phyloP scores from a whole-genome alignment of 2,797 vertebrate genomes.

The Poecilia velifera region DNA sequence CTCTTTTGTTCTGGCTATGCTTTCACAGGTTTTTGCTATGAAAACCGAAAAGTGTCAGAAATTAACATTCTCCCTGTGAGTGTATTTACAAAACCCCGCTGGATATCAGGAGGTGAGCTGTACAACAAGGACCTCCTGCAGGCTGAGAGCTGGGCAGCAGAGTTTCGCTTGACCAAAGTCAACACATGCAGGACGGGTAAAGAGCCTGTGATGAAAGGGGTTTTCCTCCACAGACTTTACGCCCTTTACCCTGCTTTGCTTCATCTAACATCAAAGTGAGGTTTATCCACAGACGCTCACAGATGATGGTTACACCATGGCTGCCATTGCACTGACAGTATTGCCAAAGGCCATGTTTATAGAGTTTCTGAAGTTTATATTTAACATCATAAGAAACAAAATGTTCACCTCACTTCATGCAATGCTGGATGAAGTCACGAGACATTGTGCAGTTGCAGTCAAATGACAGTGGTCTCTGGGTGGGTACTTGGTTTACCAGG shows the following conservation, averaged over 20 bases:
- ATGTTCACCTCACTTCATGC: constrained; percentile 7
- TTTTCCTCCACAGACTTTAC: constrained; percentile 7
- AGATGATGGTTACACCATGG: constrained; percentile 13
- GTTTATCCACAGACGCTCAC: constrained; percentile 13
- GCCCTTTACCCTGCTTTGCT: not conserved
- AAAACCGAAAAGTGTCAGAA: constrained; percentile 1
- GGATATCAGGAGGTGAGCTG: not conserved
- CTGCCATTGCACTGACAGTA: not conserved
- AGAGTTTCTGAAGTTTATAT: constrained; percentile 10
- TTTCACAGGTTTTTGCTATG: not conserved
- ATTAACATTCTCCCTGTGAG: not conserved
- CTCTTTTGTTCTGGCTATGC: not conserved
- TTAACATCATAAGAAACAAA: constrained; percentile 14
- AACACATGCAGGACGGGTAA: not conserved
- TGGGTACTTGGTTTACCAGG: constrained; percentile 1
- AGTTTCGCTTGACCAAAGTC: constrained; percentile 1
- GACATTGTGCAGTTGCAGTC: constrained; percentile 12
- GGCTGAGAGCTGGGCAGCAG: not conserved
- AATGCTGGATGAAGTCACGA: constrained; percentile 19
- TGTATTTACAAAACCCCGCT: constrained; percentile 1
- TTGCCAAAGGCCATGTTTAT: constrained; percentile 10
- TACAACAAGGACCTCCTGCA: not conserved
- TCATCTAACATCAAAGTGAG: constrained; percentile 30
- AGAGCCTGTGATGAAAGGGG: constrained; percentile 5
- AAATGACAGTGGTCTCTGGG: constrained; percentile 15